Percentiles rank a stretch among this genome's conserved stretches.
Conservation (phyloP, 2,888 invertebrate species). For the Drosophila melanosoma region DNA sequence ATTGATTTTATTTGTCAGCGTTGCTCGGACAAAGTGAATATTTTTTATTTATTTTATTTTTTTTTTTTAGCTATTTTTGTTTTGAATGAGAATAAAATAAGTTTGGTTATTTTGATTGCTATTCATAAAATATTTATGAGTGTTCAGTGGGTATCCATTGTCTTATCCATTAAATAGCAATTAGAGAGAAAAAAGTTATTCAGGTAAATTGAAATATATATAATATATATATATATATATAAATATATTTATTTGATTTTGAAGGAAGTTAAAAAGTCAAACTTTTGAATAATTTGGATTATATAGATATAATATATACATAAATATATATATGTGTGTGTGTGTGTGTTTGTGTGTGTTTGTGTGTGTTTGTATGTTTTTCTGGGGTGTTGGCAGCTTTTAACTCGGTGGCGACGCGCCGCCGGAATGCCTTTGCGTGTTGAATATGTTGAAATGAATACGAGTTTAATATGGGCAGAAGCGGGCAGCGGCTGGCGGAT, state of each 20-base stretch:
- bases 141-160: slow-evolving; percentile 4
- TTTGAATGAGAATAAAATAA: not conserved
- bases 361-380: slow-evolving; percentile 4
- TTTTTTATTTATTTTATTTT: not conserved
- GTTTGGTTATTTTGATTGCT: not conserved
- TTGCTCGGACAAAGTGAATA: not conserved
- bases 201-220: not conserved
- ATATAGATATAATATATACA: not conserved
- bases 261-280: not conserved
- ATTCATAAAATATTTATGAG: not conserved
- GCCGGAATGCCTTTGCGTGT: slow-evolving; percentile 42
- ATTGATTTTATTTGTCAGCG: not conserved
- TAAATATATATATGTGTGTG: not conserved
- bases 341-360: not conserved
- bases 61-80: not conserved
- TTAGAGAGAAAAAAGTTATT: slow-evolving; percentile 7
- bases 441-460: slow-evolving; percentile 48
- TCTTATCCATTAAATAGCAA: slow-evolving; percentile 12
- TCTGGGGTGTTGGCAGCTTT: not conserved
- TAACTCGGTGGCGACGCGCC: slow-evolving; percentile 18
- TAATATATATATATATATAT: not conserved
- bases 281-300: not conserved
- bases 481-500: slow-evolving; percentile 1
- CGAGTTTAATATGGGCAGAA: slow-evolving; percentile 9
- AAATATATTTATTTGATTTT: not conserved